phyloP scores from a whole-genome alignment of 2,113 vertebrate species.

The Tychaedon coryphoeus region DNA sequence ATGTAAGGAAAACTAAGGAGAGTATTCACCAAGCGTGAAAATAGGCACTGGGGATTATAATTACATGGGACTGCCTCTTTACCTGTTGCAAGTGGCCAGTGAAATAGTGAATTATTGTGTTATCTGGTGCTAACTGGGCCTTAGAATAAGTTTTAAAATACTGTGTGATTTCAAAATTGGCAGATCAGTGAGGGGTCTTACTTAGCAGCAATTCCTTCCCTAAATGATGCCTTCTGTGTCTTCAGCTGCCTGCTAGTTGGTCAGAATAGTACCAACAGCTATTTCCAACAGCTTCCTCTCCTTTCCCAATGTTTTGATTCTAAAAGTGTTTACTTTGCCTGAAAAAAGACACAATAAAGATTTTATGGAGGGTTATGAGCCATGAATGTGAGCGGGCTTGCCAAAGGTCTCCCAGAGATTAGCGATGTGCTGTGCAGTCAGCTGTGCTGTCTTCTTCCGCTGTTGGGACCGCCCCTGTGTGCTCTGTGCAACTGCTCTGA shows the following conservation, averaged over 20 bases:
- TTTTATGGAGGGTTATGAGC: slow-evolving; percentile 8
- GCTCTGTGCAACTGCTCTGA: not conserved
- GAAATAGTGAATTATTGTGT: not conserved
- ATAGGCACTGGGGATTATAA: not conserved
- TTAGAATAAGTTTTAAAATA: not conserved
- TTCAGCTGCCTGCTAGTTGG: not conserved
- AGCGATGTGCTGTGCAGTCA: not conserved
- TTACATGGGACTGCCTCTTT: not conserved
- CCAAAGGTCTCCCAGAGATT: slow-evolving; percentile 30
- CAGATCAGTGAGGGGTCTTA: not conserved
- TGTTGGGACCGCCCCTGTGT: not conserved
- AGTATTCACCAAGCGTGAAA: not conserved
- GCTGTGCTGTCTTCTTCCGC: not conserved
- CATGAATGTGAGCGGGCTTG: not conserved
- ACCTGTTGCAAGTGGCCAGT: not conserved
- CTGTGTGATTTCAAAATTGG: not conserved
- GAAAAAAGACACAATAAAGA: not conserved
- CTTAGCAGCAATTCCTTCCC: not conserved
- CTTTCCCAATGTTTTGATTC: not conserved
- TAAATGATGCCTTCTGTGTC: not conserved
- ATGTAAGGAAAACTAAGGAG: not conserved
- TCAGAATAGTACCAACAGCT: not conserved
- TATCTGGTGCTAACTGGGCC: not conserved
- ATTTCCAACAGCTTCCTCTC: not conserved
- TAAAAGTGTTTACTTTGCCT: slow-evolving; percentile 22